These are phyloP conservation scores for Campoletis raptor DNA, from an alignment of 2,888 invertebrate genomes.

Conservation along the genomic window DNA sequence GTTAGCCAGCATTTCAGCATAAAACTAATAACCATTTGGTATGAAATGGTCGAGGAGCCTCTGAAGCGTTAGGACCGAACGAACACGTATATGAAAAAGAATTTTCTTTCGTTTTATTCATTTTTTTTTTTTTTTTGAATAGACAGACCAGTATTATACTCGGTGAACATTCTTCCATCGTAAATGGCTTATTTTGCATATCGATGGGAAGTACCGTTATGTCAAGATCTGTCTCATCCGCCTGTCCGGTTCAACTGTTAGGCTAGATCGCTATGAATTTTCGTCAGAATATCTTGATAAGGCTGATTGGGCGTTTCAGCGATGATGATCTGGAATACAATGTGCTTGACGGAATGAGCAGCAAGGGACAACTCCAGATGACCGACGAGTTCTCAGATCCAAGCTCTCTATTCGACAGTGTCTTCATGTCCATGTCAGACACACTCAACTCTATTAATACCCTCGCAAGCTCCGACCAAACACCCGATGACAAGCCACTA, in stretches of 20 bases:
- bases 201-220: not conserved
- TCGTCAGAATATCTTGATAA: slow-evolving; percentile 42
- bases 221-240: not conserved
- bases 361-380: slow-evolving; percentile 78
- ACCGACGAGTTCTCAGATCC: slow-evolving; percentile 82
- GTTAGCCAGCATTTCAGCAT: slow-evolving; percentile 82
- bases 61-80: slow-evolving; percentile 16
- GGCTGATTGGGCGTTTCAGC: slow-evolving; percentile 78
- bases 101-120: not conserved
- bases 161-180: not conserved
- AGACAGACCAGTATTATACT: not conserved
- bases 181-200: not conserved
- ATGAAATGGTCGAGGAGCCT: not conserved
- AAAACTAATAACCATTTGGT: slow-evolving; percentile 82
- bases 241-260: not conserved
- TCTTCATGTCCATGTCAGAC: slow-evolving; percentile 84
- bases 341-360: slow-evolving; percentile 76
- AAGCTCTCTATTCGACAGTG: slow-evolving; percentile 84
- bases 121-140: not conserved
- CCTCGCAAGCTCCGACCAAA: slow-evolving; percentile 84
- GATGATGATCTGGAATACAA: slow-evolving; percentile 79
- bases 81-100: not conserved
- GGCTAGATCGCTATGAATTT: slow-evolving; percentile 15
- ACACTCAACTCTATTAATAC: slow-evolving; percentile 84
- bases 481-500: slow-evolving; percentile 84